Percentiles rank a stretch among this genome's conserved stretches.
These are phyloP conservation scores for Blera fallax DNA, from an alignment of 2,888 invertebrate genomes.

Conservation along the genomic window DNA sequence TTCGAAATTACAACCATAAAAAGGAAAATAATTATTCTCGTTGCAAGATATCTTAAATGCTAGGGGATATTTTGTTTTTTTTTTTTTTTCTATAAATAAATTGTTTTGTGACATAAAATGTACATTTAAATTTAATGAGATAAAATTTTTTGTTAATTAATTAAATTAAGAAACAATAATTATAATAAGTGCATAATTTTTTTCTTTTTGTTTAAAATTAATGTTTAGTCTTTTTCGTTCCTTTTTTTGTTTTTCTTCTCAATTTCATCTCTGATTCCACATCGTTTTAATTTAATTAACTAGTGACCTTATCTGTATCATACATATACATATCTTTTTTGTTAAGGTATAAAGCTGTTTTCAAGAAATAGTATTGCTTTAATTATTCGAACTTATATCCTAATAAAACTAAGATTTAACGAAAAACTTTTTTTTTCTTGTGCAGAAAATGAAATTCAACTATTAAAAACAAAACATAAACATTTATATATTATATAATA, in stretches of 20 bases:
- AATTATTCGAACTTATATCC: slow-evolving; percentile 21
- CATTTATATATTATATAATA: not conserved
- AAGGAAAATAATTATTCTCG: slow-evolving; percentile 30
- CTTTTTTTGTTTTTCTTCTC: slow-evolving; percentile 13
- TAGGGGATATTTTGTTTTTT: not conserved
- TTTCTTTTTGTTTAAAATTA: slow-evolving; percentile 26
- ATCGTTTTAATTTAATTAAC: slow-evolving; percentile 14
- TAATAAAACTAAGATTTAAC: not conserved
- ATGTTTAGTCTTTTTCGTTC: slow-evolving; percentile 55
- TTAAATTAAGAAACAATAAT: slow-evolving; percentile 1
- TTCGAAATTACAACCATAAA: slow-evolving; percentile 23
- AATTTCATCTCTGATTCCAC: not conserved
- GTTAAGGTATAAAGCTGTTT: slow-evolving; percentile 51
- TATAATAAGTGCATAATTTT: slow-evolving; percentile 30
- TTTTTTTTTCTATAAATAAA: slow-evolving; percentile 6
- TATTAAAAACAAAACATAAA: not conserved
- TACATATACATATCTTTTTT: slow-evolving; percentile 2
- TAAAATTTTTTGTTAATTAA: not conserved
- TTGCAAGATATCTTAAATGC: slow-evolving; percentile 54
- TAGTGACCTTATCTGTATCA: slow-evolving; percentile 31
- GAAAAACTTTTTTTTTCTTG: slow-evolving; percentile 13
- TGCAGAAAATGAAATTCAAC: not conserved
- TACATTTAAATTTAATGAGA: slow-evolving; percentile 22
- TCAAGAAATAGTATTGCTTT: slow-evolving; percentile 55
- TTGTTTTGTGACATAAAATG: not conserved